Evolutionary conservation across 2,797 vertebrate species (phyloP).

Genomic region (Sparus aurata): DNA sequence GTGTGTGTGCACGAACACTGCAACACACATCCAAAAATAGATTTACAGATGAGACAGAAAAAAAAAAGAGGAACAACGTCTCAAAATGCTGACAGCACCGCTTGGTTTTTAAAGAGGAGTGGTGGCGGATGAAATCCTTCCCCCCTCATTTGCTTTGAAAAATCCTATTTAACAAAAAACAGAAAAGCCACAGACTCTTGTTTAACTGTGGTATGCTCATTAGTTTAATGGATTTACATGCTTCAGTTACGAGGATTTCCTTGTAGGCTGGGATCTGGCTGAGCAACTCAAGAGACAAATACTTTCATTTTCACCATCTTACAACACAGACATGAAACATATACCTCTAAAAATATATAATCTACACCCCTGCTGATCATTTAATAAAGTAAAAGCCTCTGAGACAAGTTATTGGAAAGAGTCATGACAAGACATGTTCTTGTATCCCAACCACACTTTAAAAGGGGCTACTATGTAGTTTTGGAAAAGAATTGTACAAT

Average conservation of each 20-base stretch:
- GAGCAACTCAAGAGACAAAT: constrained; percentile 23
- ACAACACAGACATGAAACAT: neutral
- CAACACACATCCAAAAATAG: constrained; percentile 71
- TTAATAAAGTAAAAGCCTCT: neutral
- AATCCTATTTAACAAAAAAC: neutral
- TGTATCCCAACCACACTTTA: no score
- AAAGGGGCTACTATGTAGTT: no score
- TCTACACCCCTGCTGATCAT: neutral
- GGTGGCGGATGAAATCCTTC: neutral
- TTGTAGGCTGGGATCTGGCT: constrained; percentile 27
- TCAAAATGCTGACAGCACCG: constrained; percentile 18
- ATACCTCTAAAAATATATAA: neutral
- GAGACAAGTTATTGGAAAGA: neutral
- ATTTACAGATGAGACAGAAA: constrained; percentile 38
- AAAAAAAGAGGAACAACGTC: constrained; percentile 35
- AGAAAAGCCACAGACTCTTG: neutral
- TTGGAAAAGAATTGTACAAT: no score
- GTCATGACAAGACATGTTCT: no score
- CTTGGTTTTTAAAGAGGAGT: neutral
- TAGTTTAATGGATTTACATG: constrained; percentile 28
- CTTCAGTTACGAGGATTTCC: constrained; percentile 26
- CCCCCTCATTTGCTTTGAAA: neutral
- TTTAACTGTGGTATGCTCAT: constrained; percentile 20
- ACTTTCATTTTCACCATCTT: neutral
- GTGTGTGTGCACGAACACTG: constrained; percentile 25